Evolutionary conservation across 2,113 vertebrate species (phyloP).

Genomic region (Symphodus melops): DNA sequence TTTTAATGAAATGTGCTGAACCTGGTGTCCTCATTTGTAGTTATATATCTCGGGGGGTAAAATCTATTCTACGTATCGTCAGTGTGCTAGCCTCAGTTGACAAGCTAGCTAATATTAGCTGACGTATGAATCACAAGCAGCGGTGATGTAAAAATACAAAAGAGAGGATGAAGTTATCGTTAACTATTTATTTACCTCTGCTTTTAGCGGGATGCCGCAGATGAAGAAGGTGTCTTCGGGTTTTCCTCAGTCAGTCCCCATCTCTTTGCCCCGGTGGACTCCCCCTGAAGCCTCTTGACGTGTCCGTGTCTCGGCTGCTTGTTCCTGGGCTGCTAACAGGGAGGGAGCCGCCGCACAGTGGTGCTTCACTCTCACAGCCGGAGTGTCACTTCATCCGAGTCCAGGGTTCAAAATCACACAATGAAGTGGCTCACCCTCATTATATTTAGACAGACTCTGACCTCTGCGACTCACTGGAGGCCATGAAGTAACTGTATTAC

Average conservation of each 20-base stretch:
- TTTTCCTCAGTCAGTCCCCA: conserved; percentile 64
- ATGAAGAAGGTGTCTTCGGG: conserved; percentile 29
- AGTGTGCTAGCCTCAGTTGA: conserved; percentile 31
- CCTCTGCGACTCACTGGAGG: not conserved
- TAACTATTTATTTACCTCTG: conserved; percentile 44
- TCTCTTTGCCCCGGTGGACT: conserved; percentile 35
- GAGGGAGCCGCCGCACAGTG: conserved; percentile 48
- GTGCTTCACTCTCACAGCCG: conserved; percentile 29
- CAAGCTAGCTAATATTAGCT: not conserved
- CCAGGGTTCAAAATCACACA: not conserved
- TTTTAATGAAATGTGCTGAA: not conserved
- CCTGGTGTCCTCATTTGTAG: not conserved
- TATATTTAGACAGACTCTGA: not conserved
- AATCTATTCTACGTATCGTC: not conserved
- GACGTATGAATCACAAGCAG: conserved; percentile 1
- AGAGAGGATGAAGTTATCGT: not conserved
- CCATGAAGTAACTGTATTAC: not conserved
- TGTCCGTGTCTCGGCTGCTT: conserved; percentile 59
- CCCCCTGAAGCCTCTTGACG: conserved; percentile 62
- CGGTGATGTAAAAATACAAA: not conserved
- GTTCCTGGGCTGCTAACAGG: not conserved
- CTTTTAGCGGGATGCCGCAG: conserved; percentile 45
- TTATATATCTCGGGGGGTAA: not conserved
- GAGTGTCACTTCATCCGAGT: not conserved
- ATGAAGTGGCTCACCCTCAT: not conserved